Conservation (phyloP, 2,797 vertebrate species). For the Poeciliopsis presidionis region DNA sequence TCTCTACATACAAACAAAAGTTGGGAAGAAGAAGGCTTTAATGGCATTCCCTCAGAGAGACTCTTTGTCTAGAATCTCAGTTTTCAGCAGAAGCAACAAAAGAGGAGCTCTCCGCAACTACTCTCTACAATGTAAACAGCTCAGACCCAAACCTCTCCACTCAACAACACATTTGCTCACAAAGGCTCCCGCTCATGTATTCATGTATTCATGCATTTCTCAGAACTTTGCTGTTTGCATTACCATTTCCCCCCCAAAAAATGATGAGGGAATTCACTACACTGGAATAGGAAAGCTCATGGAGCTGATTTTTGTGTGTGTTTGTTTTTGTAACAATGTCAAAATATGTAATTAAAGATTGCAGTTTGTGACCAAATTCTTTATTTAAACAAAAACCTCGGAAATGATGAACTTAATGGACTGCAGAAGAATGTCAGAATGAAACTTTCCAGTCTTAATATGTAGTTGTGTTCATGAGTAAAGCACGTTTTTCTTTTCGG, state of each 20-base stretch:
- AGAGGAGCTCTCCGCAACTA: conserved; percentile 54
- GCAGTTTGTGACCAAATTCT: conserved; percentile 36
- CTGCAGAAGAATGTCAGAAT: background rate
- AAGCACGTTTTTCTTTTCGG: background rate
- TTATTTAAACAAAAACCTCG: background rate
- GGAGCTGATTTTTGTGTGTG: conserved; percentile 47
- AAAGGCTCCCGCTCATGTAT: conserved; percentile 66
- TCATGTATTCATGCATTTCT: conserved; percentile 80
- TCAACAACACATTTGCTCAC: conserved; percentile 68
- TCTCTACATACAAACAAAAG: conserved; percentile 58
- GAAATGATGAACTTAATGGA: background rate
- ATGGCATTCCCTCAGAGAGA: conserved; percentile 57
- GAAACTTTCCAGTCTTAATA: background rate
- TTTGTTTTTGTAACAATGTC: conserved; percentile 14
- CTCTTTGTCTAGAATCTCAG: conserved; percentile 43
- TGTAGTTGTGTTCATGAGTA: background rate
- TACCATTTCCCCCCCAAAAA: conserved; percentile 67
- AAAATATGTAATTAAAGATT: conserved; percentile 31
- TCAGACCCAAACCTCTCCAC: conserved; percentile 66
- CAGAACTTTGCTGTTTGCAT: conserved; percentile 69
- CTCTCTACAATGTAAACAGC: conserved; percentile 69
- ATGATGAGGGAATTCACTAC: conserved; percentile 66
- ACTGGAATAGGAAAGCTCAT: conserved; percentile 65
- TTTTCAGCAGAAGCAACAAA: conserved; percentile 58
- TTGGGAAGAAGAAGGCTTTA: conserved; percentile 51